Percentiles rank a stretch among this genome's conserved stretches.
phyloP scores from a whole-genome alignment of 2,113 vertebrate genomes.

The Chloroceryle aenea region DNA sequence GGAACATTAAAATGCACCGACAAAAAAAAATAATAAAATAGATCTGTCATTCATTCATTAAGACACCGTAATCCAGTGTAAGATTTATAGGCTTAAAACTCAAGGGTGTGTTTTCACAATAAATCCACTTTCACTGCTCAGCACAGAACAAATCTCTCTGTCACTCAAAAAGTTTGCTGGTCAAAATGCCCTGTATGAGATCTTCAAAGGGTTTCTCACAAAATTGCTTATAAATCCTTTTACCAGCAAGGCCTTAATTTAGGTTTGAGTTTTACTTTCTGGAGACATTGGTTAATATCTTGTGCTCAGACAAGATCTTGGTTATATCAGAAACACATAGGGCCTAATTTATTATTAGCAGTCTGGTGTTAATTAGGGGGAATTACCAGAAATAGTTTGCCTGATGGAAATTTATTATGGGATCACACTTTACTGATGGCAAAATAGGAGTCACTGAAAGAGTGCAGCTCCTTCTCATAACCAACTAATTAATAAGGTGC shows the following conservation, averaged over 20 bases:
- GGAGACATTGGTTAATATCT: slow-evolving; percentile 68
- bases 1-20: slow-evolving; percentile 78
- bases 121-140: slow-evolving; percentile 77
- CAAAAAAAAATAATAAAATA: slow-evolving; percentile 63
- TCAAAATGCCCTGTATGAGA: slow-evolving; percentile 69
- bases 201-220: slow-evolving; percentile 78
- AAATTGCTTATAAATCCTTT: slow-evolving; percentile 74
- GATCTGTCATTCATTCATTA: slow-evolving; percentile 82
- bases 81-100: slow-evolving; percentile 78
- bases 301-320: slow-evolving; percentile 81
- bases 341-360: slow-evolving; percentile 81
- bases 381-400: slow-evolving; percentile 86
- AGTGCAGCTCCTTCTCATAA: slow-evolving; percentile 81
- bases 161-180: slow-evolving; percentile 69
- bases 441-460: slow-evolving; percentile 82
- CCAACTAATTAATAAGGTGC: slow-evolving; percentile 84
- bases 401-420: slow-evolving; percentile 83
- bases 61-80: slow-evolving; percentile 80
- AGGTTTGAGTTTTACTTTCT: slow-evolving; percentile 74
- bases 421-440: slow-evolving; percentile 81
- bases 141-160: slow-evolving; percentile 72
- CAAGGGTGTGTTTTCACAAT: slow-evolving; percentile 78
- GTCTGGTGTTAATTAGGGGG: slow-evolving; percentile 85
- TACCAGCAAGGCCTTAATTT: slow-evolving; percentile 78
- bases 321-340: slow-evolving; percentile 85